Base-by-base conservation (phyloP, 2,888 invertebrate species). In the Stenoptilia bipunctidactyla region DNA sequence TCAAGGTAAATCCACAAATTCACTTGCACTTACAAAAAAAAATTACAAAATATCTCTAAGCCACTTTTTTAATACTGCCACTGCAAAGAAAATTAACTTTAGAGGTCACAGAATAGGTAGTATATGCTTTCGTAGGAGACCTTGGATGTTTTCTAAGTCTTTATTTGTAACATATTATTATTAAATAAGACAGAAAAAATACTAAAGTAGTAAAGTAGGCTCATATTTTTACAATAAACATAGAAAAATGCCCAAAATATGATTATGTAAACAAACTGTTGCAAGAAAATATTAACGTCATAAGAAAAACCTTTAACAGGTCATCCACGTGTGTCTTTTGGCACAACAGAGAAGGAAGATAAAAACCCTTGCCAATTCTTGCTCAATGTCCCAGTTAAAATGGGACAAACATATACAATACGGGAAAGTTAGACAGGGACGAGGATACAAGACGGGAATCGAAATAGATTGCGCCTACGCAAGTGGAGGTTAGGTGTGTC, bases 401-500 rank as follows among this genome's bases (percentile, higher is more conserved):
- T 41, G 63, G 55, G 64, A 73, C 40, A 49, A 5, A 45, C 13
- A 42, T 52, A 68, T 51, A 44, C 27, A 42, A 38, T 44, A 35
- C 35, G 13, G 27, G n/a, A 3, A 45, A 25, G 56, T 39, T 27
- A 45, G 57, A 70, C 51, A 38, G 61, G 55, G 66, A 66, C 43
- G 44, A 55, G 47, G 39, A 58, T 61, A 69, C 50, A 65, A 68
- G 72, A 66, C 58, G 50, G 57, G 48, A 59, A 59, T 69, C 51
- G 63, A 80, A 83, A 83, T 82, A 80, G 77, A 70, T 51, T 51
- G 71, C 75, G 69, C 82, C 80, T 68, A 82, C 79, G 79, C 80
- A 73, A 57, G 57, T 48, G 53, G 46, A 52, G 51, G 56, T 53
- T 50, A 51, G 49, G 56, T 54, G 64, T 67, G 82, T 80, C 82